A percentile compares a stretch with the other conserved stretches of the same genome.
phyloP scores from a whole-genome alignment of 2,888 invertebrate species.

The Herminia tarsipennalis region DNA sequence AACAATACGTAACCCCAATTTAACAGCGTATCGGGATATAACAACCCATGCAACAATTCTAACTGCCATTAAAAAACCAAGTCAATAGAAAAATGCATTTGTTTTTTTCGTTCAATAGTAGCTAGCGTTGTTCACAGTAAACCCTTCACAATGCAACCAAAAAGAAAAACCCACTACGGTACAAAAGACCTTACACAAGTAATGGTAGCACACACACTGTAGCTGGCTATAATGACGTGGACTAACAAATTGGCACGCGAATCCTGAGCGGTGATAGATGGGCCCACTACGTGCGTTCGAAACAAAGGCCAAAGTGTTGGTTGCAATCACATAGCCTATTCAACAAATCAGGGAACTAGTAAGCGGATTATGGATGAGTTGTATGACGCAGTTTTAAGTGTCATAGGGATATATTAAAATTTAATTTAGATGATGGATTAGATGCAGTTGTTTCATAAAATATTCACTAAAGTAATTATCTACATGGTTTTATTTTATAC shows the following conservation, averaged over 20 bases:
- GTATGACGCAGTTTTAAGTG: slow-evolving; percentile 27
- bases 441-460: too few species aligned
- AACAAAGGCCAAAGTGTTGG: slow-evolving; percentile 80
- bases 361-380: slow-evolving; percentile 38
- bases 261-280: slow-evolving; percentile 75
- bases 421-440: too few species aligned
- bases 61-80: too few species aligned
- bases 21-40: too few species aligned
- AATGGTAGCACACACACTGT: slow-evolving; percentile 20
- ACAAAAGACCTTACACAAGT: slow-evolving; percentile 3
- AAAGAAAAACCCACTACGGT: not conserved
- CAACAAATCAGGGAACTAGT: slow-evolving; percentile 60
- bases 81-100: slow-evolving; percentile 18
- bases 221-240: slow-evolving; percentile 61
- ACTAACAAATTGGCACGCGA: slow-evolving; percentile 73
- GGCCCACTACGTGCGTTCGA: slow-evolving; percentile 65
- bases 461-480: too few species aligned
- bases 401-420: too few species aligned
- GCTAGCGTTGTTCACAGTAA: slow-evolving; percentile 7
- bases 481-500: too few species aligned
- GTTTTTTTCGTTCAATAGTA: not conserved
- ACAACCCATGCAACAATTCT: too few species aligned
- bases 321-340: slow-evolving; percentile 78
- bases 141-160: slow-evolving; percentile 1
- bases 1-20: too few species aligned